Evolutionary conservation across 1,140 invertebrate genomes (phyloP), one percentile per base, ranked within the genome.

Genomic region (Hyphantria cunea): DNA sequence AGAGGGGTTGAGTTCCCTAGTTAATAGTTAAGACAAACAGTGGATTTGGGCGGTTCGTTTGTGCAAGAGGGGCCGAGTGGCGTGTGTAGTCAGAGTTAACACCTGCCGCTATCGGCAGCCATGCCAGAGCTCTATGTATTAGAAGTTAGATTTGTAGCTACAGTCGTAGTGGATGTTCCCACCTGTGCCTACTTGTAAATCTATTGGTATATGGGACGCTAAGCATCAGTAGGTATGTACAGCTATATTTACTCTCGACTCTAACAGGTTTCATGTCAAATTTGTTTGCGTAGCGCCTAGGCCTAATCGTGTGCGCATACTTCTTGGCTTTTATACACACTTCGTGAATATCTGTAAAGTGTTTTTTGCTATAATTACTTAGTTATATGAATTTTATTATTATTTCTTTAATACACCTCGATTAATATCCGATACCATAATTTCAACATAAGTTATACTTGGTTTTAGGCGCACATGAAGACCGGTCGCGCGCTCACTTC

Each of bases 31-130:
- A 60, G 41, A 71, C 77, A 89, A 88, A 89, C 80, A 88, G 60
- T 67, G 61, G 70, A 76, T 82, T 82, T 84, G 86, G 85, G 86
- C 86, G 86, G 86, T 82, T 77, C 84, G 78, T 87, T 82, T 89
- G 86, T 83, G 76, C 74, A 60, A 72, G 76, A 67, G 51, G 63
- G 49, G 64, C 61, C 49, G 66, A 45, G 78, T 70, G 65, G 66
- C 62, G 48, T 62, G 67, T 72, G 72, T 76, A 69, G 68, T 70
- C 72, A 48, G 70, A 75, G 81, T 82, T 88, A 83, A 86, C 87
- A 90, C 86, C 83, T 87, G 85, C 74, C 67, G 49, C 67, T 51
- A 60, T 64, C 70, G 75, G 71, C 81, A 61, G 83, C 83, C 80
- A 86, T 89, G 72, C 61, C 71, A 72, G 64, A 25, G 68, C 64